phyloP scores from a whole-genome alignment of 2,113 vertebrate genomes.

The Engystomops pustulosus region DNA sequence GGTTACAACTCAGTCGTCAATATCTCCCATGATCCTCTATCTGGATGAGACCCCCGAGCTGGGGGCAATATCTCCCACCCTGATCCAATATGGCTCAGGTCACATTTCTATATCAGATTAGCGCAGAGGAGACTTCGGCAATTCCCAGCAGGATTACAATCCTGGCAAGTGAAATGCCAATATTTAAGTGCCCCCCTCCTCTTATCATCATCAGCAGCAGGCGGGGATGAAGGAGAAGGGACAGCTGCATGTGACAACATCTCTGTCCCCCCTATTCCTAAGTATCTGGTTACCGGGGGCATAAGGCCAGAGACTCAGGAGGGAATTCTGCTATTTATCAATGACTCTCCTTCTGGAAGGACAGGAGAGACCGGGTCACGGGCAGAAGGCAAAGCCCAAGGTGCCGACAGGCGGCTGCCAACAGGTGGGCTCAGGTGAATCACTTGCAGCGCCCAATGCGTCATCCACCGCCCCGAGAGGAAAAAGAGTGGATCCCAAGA shows the following conservation, averaged over 20 bases:
- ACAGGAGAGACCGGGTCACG: too few species aligned
- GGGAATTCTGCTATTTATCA: conserved; percentile 81
- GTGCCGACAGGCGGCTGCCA: too few species aligned
- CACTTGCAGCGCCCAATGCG: too few species aligned
- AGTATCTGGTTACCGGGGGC: conserved; percentile 70
- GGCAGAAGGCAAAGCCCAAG: not conserved
- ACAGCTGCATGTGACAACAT: conserved; percentile 66
- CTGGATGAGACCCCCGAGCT: not conserved
- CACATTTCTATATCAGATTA: too few species aligned
- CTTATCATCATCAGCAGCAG: conserved; percentile 60
- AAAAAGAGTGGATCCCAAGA: too few species aligned
- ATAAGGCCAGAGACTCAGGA: conserved; percentile 64
- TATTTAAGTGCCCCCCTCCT: not conserved
- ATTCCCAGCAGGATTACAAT: too few species aligned
- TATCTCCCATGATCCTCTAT: conserved; percentile 42
- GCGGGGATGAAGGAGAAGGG: conserved; percentile 52
- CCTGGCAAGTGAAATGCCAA: not conserved
- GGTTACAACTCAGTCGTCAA: not conserved
- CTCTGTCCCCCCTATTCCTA: conserved; percentile 65
- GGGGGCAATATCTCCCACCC: too few species aligned
- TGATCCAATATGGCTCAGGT: too few species aligned
- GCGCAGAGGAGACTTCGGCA: too few species aligned
- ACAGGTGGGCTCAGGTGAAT: too few species aligned
- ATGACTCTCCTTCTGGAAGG: conserved; percentile 63
- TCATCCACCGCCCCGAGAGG: too few species aligned